Evolutionary conservation across 2,113 vertebrate species (phyloP).

Genomic region (Ochotona princeps): DNA sequence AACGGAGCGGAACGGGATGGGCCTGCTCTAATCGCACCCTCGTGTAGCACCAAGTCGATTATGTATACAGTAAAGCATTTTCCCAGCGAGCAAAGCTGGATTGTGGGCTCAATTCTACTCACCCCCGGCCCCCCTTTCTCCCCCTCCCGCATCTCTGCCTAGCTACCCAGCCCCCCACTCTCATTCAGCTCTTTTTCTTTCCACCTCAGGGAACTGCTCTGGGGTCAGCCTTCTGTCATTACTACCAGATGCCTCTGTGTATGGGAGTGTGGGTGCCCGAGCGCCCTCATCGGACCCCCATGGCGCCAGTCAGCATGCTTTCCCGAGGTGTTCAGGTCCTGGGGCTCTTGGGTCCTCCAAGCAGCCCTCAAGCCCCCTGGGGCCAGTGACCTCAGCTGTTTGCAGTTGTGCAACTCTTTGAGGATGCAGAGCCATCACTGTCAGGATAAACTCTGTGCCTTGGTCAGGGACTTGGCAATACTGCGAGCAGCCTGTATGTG

Average conservation of each 20-base stretch:
- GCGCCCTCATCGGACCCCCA: no score
- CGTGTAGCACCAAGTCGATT: constrained; percentile 71
- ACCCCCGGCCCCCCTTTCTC: no score
- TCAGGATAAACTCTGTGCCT: neutral
- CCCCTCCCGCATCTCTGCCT: no score
- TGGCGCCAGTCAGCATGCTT: neutral
- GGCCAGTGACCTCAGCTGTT: neutral
- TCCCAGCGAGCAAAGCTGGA: constrained; percentile 50
- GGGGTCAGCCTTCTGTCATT: constrained; percentile 42
- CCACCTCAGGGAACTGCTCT: constrained; percentile 21
- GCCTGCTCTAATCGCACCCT: constrained; percentile 79
- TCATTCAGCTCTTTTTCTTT: neutral
- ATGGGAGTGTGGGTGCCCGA: neutral
- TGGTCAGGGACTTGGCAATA: neutral
- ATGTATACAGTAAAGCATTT: constrained; percentile 75
- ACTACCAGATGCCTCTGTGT: constrained; percentile 43
- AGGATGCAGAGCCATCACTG: neutral
- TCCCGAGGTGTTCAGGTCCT: neutral
- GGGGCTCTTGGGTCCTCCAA: neutral
- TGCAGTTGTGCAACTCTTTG: neutral
- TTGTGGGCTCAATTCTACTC: neutral
- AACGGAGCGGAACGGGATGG: constrained; percentile 80
- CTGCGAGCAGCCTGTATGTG: neutral
- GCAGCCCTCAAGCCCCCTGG: rapidly evolving
- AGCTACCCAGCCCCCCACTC: neutral